Base-by-base conservation (phyloP, 2,113 vertebrate genomes). In the Otolemur garnettii region DNA sequence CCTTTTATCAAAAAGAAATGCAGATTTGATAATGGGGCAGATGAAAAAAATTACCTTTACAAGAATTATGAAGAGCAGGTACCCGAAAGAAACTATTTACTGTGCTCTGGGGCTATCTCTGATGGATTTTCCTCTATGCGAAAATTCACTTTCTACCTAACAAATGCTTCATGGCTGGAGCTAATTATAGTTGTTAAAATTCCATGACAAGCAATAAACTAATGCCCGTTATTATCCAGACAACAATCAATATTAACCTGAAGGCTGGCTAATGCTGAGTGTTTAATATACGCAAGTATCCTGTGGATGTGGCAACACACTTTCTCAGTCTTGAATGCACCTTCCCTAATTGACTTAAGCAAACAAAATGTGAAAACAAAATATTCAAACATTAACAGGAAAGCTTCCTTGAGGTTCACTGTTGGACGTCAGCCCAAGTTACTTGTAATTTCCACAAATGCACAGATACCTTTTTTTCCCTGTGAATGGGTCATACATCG, bases 281-380 rank as follows among this genome's bases (percentile, higher is more conserved):
- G 17, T 87, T 94, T 90, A 87, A 75, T 91, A 85, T n/a, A 64
- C 7, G 82, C 19, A 81, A 33, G 53, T 88, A 87, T 42, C 21
- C 45, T 88, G 24, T 85, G 22, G 45, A 42, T 93, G 12, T 81
- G 26, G 21, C 60, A 91, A 81, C 22, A 35, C 3, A 62, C 13
- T 24, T 87, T 92, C 33, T 79, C 68, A 95, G 9, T 69, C 8
- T 11, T 92, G 11, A 78, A 50, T 57, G 3, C 81, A 22, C 11
- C 42, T 87, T 92, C 53, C 12, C 17, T 97, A 79, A 71, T 38
- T 91, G 45, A 86, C 30, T 68, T 91, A 72, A 42, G 71, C 90
- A 94, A 89, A 85, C 18, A 68, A 81, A 80, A 12, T 12, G 21
- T 68, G 26, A 55, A 81, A 91, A 72, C 10, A 64, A 62, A 71